phyloP scores from a whole-genome alignment of 2,797 vertebrate species.

The Allobates femoralis region DNA sequence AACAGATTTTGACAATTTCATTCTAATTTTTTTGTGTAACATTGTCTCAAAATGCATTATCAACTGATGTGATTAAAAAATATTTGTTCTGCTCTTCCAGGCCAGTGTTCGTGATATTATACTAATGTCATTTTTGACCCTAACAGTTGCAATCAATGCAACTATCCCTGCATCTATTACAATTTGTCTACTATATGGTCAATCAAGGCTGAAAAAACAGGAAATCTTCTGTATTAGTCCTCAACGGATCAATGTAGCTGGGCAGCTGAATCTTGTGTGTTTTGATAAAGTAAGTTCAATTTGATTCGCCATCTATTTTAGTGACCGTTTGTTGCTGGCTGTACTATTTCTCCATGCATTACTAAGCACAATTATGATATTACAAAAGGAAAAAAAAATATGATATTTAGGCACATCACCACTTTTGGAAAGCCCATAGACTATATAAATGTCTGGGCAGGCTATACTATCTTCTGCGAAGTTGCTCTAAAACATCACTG shows the following conservation, averaged over 20 bases:
- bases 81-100: slow-evolving; percentile 1
- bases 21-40: too few relatives aligned
- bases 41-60: too few relatives aligned
- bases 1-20: too few relatives aligned
- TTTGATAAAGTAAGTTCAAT: slow-evolving; percentile 75
- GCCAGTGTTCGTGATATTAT: slow-evolving; percentile 29
- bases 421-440: too few relatives aligned
- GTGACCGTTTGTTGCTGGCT: background rate
- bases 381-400: background rate
- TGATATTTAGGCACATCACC: too few relatives aligned
- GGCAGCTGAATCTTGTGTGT: slow-evolving; percentile 76
- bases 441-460: too few relatives aligned
- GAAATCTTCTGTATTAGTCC: slow-evolving; percentile 75
- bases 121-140: slow-evolving; percentile 70
- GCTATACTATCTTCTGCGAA: too few relatives aligned
- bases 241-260: slow-evolving; percentile 75
- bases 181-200: slow-evolving; percentile 71
- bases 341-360: background rate
- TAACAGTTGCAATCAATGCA: slow-evolving; percentile 67
- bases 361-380: background rate
- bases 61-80: too few relatives aligned
- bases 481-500: too few relatives aligned
- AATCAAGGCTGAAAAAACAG: slow-evolving; percentile 72
- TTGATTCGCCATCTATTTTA: background rate
- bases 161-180: slow-evolving; percentile 73